Percentiles rank a stretch among this genome's conserved stretches.
Evolutionary conservation across 35 echinoderm and acorn worm genomes (phyloP).

Genomic region (Acanthaster planci): DNA sequence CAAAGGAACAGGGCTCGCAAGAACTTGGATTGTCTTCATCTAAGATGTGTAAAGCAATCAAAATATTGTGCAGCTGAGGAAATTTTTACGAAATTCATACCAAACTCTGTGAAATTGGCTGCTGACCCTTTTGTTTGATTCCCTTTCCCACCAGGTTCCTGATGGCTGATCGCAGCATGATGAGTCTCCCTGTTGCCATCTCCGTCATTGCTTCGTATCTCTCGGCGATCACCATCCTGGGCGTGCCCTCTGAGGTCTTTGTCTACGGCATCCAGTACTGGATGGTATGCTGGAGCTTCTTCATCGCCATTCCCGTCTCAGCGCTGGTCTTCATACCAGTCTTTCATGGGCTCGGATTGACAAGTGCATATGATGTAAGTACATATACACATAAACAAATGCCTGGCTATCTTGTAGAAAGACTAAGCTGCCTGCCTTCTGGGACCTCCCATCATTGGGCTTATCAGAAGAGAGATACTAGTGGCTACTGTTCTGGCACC

Average conservation of each 20-base stretch:
- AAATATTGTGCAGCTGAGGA: neutral
- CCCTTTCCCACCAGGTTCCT: constrained; percentile 46
- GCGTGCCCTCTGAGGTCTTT: constrained; percentile 83
- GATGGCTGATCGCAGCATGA: constrained; percentile 97
- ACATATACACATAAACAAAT: too few relatives aligned
- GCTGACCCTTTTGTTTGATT: neutral
- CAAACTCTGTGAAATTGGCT: neutral
- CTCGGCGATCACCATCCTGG: constrained; percentile 92
- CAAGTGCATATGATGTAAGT: constrained; percentile 87
- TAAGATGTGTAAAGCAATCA: neutral
- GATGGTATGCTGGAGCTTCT: constrained; percentile 80
- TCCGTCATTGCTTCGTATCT: constrained; percentile 87
- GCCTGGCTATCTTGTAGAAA: too few relatives aligned
- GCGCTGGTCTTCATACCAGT: constrained; percentile 81
- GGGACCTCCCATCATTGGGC: too few relatives aligned
- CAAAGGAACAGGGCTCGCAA: too few relatives aligned
- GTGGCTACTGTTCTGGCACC: too few relatives aligned
- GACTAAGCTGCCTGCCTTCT: too few relatives aligned
- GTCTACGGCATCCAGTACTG: constrained; percentile 89
- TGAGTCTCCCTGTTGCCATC: constrained; percentile 89
- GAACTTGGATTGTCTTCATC: neutral
- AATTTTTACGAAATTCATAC: neutral
- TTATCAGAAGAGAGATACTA: too few relatives aligned
- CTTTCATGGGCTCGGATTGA: constrained; percentile 78
- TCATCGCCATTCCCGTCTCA: constrained; percentile 82